Percentiles rank a stretch among this genome's conserved stretches.
phyloP scores from a whole-genome alignment of 1,140 invertebrate genomes.

The Drosophila rhopaloa region DNA sequence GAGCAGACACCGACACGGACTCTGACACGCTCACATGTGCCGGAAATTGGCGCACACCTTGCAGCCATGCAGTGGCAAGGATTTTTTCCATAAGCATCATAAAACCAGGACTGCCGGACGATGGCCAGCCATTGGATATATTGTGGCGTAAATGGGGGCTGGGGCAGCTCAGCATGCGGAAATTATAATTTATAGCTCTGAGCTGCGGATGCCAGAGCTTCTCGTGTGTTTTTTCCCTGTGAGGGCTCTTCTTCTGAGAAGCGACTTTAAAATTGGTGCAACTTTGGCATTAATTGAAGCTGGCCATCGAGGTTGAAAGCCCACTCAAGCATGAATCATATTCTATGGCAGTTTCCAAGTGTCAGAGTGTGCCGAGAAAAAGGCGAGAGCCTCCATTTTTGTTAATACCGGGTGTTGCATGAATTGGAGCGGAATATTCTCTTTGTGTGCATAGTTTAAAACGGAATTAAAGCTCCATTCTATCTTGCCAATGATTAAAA shows the following conservation, averaged over 20 bases:
- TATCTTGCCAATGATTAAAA: slow-evolving; percentile 19
- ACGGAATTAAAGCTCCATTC: not conserved
- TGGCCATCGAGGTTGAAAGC: slow-evolving; percentile 20
- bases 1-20: slow-evolving; percentile 13
- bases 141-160: not conserved
- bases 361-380: slow-evolving; percentile 14
- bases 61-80: slow-evolving; percentile 69
- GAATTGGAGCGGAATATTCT: slow-evolving; percentile 38
- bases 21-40: slow-evolving; percentile 55
- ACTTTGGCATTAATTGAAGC: slow-evolving; percentile 37
- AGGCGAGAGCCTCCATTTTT: slow-evolving; percentile 9
- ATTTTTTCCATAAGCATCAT: slow-evolving; percentile 66
- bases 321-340: slow-evolving; percentile 39
- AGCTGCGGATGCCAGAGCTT: slow-evolving; percentile 62
- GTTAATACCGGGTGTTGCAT: slow-evolving; percentile 6
- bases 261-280: slow-evolving; percentile 37
- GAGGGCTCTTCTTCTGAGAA: not conserved
- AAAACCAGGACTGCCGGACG: slow-evolving; percentile 54
- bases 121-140: slow-evolving; percentile 28
- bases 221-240: slow-evolving; percentile 36
- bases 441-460: slow-evolving; percentile 9
- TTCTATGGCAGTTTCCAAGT: slow-evolving; percentile 35
- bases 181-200: slow-evolving; percentile 78
- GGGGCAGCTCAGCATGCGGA: slow-evolving; percentile 56
- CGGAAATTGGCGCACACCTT: slow-evolving; percentile 81